Conservation (phyloP, 2,797 vertebrate genomes). For the Myotis findleyi region DNA sequence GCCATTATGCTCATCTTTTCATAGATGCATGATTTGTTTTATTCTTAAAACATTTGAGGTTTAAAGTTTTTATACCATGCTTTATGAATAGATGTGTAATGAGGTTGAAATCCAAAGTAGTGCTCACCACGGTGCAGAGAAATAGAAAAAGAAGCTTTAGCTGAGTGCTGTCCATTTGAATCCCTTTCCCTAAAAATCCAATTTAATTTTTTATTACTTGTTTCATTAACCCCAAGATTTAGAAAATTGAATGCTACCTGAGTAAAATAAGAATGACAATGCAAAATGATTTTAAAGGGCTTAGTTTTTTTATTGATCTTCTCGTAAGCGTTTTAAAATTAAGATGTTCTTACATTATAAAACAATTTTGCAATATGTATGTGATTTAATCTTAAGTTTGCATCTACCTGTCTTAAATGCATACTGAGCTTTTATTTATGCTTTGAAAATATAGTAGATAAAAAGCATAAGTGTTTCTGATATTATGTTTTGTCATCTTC, state of each 20-base stretch:
- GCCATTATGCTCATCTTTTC: slow-evolving; percentile 69
- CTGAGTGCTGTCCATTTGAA: slow-evolving; percentile 74
- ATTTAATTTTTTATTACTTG: slow-evolving; percentile 87
- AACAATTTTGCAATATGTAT: slow-evolving; percentile 82
- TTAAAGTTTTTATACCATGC: slow-evolving; percentile 72
- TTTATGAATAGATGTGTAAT: slow-evolving; percentile 80
- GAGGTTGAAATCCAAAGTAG: slow-evolving; percentile 80
- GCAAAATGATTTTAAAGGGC: slow-evolving; percentile 70
- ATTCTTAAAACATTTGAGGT: slow-evolving; percentile 83
- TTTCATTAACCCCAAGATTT: slow-evolving; percentile 85
- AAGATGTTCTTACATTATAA: slow-evolving; percentile 80
- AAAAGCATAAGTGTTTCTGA: slow-evolving; percentile 99
- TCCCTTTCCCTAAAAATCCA: slow-evolving; percentile 79
- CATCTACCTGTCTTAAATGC: slow-evolving; percentile 95
- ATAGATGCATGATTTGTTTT: slow-evolving; percentile 81
- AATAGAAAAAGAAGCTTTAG: slow-evolving; percentile 61
- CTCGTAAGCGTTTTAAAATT: slow-evolving; percentile 79
- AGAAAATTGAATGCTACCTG: slow-evolving; percentile 81
- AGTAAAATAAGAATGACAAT: slow-evolving; percentile 82
- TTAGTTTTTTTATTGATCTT: slow-evolving; percentile 78
- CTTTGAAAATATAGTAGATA: slow-evolving; percentile 99
- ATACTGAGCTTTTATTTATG: slow-evolving; percentile 99
- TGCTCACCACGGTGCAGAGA: slow-evolving; percentile 67
- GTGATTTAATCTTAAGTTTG: slow-evolving; percentile 85
- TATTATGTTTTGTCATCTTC: slow-evolving; percentile 99